Evolutionary conservation across 2,113 vertebrate genomes (phyloP).

Genomic region (Corydoras maculifer): DNA sequence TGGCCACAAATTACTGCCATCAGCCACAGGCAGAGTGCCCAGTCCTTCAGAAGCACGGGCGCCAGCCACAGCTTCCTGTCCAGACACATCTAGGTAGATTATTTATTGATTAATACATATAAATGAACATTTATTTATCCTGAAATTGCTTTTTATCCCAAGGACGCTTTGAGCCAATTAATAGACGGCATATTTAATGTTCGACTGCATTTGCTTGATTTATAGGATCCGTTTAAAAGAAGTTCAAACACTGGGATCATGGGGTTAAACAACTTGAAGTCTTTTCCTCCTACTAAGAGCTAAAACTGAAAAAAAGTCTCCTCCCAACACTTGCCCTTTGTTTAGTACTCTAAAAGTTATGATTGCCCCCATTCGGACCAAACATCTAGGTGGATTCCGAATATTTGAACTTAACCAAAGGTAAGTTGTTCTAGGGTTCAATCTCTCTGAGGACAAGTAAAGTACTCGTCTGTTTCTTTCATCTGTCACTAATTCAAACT

Average conservation of each 20-base stretch:
- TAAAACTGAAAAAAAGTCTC: conserved; percentile 18
- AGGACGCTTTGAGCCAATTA: neutral
- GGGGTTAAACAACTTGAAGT: conserved; percentile 48
- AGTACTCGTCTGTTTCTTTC: too few relatives aligned
- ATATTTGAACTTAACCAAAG: conserved; percentile 14
- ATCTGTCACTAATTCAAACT: too few relatives aligned
- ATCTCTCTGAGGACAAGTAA: too few relatives aligned
- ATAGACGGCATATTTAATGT: neutral
- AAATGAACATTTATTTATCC: conserved; percentile 16
- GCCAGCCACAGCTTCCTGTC: conserved; percentile 22
- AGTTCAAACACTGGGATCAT: conserved; percentile 31
- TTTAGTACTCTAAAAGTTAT: conserved; percentile 21
- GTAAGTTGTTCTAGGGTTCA: too few relatives aligned
- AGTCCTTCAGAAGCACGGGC: conserved; percentile 21
- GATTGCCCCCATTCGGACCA: neutral
- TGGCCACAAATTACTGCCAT: conserved; percentile 58
- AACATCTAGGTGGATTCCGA: conserved; percentile 17
- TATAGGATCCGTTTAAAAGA: conserved; percentile 39
- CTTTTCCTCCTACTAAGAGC: conserved; percentile 36
- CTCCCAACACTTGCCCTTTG: neutral
- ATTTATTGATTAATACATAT: conserved; percentile 19
- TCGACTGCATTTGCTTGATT: conserved; percentile 10
- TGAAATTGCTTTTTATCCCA: neutral
- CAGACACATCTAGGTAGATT: conserved; percentile 12
- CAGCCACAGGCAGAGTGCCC: conserved; percentile 34